Evolutionary conservation across 2,797 vertebrate genomes (phyloP).

Genomic region (Danio tinwini): DNA sequence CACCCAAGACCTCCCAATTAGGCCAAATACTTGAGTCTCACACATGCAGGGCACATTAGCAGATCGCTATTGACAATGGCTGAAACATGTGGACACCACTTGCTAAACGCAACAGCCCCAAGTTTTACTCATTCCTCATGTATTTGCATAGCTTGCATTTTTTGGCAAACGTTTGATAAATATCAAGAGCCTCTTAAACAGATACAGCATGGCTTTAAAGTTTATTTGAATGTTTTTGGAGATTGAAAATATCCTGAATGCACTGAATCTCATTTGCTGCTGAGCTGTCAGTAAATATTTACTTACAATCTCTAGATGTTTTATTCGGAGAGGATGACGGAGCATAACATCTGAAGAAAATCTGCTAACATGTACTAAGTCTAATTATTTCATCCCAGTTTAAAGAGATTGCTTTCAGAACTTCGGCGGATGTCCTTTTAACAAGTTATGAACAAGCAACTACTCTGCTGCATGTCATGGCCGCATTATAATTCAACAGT

Average conservation of each 20-base stretch:
- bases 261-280: slow-evolving; percentile 5
- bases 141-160: slow-evolving; percentile 23
- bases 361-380: neutral
- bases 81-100: slow-evolving; percentile 57
- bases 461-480: too few species aligned
- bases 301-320: neutral
- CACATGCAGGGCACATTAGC: slow-evolving; percentile 63
- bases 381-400: neutral
- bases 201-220: neutral
- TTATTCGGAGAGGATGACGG: neutral
- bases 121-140: slow-evolving; percentile 26
- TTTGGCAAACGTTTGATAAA: slow-evolving; percentile 21
- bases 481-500: too few species aligned
- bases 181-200: slow-evolving; percentile 19
- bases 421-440: too few species aligned
- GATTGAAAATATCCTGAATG: slow-evolving; percentile 16
- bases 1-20: slow-evolving; percentile 60
- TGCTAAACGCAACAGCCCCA: slow-evolving; percentile 36
- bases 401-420: too few species aligned
- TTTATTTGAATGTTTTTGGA: neutral
- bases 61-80: slow-evolving; percentile 57
- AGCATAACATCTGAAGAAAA: neutral
- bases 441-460: too few species aligned
- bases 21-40: slow-evolving; percentile 57
- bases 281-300: slow-evolving; percentile 15